Base-by-base conservation (phyloP, 2,888 invertebrate species). In the Blera fallax region DNA sequence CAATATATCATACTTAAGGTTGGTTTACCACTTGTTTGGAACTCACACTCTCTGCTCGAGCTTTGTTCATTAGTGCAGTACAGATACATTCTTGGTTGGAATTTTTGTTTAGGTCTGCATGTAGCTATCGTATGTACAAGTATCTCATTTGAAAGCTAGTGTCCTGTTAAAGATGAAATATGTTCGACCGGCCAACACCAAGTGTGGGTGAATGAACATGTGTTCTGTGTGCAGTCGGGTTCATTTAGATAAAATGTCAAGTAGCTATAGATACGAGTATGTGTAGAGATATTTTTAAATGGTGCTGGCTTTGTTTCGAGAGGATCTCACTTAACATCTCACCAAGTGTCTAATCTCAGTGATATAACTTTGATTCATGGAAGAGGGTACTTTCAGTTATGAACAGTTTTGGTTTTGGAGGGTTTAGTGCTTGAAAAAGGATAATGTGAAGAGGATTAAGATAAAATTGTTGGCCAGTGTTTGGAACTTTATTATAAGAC, bases 1-100 rank as follows among this genome's bases (percentile, higher is more conserved):
- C 43, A 24, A 27, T 74, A 54, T 65, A 74, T 74, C 74, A 65
- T 65, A 65, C 64, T 74, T 65, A 65, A 74, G 64, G 54, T 74
- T 11, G 74, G 74, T 65, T 54, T 54, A 65, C 74, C 74, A 65
- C 64, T 54, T 14, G 54, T 43, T 34, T 64, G 52, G 40, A 40
- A 52, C 18, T 16, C 34, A 18, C 52, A 11, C 10, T 18, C 16
- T 29, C 10, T 32, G 21, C 10, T 3, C 4, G 40, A 18, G 40
- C 40, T 54, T 54, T 54, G 69, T 54, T 40, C 69, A 69, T 69
- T 69, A 43, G 56, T 56, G 16, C 14, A 16, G 40, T 69, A 11
- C 37, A 45, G 24, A 11, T 7, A 40, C 24, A 10, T 16, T 45
- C 7, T 45, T 64, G 16, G n/a, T 43, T 11, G 34, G 10, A 64